Base-by-base conservation (phyloP, 2,797 vertebrate species). In the Argya squamiceps region DNA sequence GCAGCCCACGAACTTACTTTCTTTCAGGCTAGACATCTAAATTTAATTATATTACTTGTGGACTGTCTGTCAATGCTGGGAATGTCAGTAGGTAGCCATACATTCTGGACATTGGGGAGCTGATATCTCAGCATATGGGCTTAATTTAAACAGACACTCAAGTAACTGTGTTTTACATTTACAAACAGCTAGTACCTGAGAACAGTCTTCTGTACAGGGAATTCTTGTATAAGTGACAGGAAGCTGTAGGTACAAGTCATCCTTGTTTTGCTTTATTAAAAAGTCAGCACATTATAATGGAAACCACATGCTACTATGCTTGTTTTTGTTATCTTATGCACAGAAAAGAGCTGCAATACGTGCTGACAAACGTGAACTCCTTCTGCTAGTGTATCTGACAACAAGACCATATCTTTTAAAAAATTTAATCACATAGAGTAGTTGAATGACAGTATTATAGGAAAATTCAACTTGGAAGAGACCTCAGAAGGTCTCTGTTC, bases 141-240 rank as follows among this genome's bases (percentile, higher is more conserved):
- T 84, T 93, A 68, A 92, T 97, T 94, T 95, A 86, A 90, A 81
- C 82, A 92, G 94, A 83, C 64, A 83, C 30, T 64, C 18, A 39
- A 88, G 83, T 55, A 92, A 81, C 73, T 71, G 64, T 91, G 82
- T 92, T 91, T 90, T 88, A 88, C 79, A 81, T 90, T 95, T 88
- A 93, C 83, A 95, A 92, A 85, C 47, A 91, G 52, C 24, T 32
- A 24, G 53, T 91, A 92, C 92, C 89, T 92, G 82, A 88, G 73
- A 88, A 64, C 34, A 71, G 41, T 21, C 53, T 91, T 10, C 50
- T 83, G 73, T 53, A 53, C n/a, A 49, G 9, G 19, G 84, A 83
- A 88, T 81, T 81, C 58, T 64, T 84, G 46, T 50, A 53, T 83
- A 91, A 75, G 71, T 89, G 87, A 77, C 75, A 85, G 62, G 89